A percentile compares a stretch with the other conserved stretches of the same genome.
These are phyloP conservation scores for Drosophila ercepeae DNA, from an alignment of 1,140 invertebrate genomes.

Conservation along the genomic window DNA sequence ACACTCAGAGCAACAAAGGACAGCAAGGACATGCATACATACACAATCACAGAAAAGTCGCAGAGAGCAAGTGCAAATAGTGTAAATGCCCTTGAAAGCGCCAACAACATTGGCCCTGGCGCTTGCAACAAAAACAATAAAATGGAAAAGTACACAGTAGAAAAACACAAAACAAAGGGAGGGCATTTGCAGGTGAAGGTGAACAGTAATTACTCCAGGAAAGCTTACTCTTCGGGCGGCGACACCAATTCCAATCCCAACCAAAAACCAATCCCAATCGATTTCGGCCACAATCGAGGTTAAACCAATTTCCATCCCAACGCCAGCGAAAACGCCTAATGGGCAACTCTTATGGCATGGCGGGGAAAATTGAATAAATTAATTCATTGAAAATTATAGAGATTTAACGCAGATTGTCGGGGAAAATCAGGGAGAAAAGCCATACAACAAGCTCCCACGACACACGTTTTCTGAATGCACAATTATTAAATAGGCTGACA, in stretches of 20 bases:
- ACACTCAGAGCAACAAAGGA: conserved; percentile 31
- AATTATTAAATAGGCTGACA: conserved; percentile 78
- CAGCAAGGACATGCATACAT: conserved; percentile 61
- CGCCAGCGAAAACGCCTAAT: conserved; percentile 16
- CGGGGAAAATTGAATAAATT: conserved; percentile 68
- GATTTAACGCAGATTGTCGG: conserved; percentile 57
- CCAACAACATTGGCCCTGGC: conserved; percentile 70
- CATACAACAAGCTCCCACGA: conserved; percentile 14
- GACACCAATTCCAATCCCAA: not conserved
- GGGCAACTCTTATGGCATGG: conserved; percentile 48
- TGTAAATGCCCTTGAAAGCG: conserved; percentile 74
- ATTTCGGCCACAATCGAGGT: conserved; percentile 9
- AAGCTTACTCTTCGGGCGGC: conserved; percentile 1
- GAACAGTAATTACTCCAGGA: conserved; percentile 21
- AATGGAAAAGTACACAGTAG: not conserved
- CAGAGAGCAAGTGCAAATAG: conserved; percentile 72
- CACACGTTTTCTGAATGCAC: conserved; percentile 74
- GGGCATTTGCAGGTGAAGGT: conserved; percentile 59
- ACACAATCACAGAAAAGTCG: conserved; percentile 20
- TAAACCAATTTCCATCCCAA: not conserved
- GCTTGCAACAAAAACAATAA: conserved; percentile 10
- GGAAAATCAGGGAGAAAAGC: not conserved
- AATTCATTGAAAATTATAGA: conserved; percentile 69
- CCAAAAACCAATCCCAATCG: conserved; percentile 8
- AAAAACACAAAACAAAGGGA: not conserved